Evolutionary conservation across 64 coral and sea anemone genomes (phyloP), one percentile per base, ranked within the genome.

Genomic region (Exaiptasia diaphana): DNA sequence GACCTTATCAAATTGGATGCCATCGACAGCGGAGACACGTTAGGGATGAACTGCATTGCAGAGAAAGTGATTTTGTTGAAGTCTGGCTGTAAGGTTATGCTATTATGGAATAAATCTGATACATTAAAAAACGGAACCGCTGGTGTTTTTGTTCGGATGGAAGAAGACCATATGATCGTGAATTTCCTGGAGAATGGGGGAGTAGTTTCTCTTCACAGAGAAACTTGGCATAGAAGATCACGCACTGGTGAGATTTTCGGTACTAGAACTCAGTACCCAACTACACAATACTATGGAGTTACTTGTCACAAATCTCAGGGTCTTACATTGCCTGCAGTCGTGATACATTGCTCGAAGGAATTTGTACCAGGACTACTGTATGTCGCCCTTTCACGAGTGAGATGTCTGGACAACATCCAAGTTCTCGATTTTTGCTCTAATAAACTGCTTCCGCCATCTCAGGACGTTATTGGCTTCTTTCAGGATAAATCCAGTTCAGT

Each of bases 71-170:
- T 80, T 37, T 60, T 80, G 10, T 35, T 80, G 12, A 80, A 63
- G 57, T 27, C 59, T 14, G 77, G 56, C 20, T 56, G 34, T 30
- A 80, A 80, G 12, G 77, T 63, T 44, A 65, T 80, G 77, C 5
- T 80, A 30, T 30, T 80, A 15, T 80, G 77, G 77, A 73, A 73
- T 24, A 40, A 60, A 41, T 80, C 56, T 26, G 57, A 80, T 39
- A 41, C 18, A 15, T 22, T 80, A 25, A 64, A 58, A 11, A 80
- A 80, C 44, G 56, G 77, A 15, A 41, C 34, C 45, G 24, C 14
- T 54, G 77, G 77, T 25, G 31, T 31, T 3, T 64, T 63, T 25
- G 18, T 54, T 36, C 14, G 40, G 6, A 17, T 67, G 17, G 33
- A 81, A 30, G 78, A 21, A 6, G 60, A 67, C 0, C 14, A 12